These are phyloP conservation scores for Cuniculus paca DNA, from an alignment of 2,797 vertebrate species.

Conservation along the genomic window DNA sequence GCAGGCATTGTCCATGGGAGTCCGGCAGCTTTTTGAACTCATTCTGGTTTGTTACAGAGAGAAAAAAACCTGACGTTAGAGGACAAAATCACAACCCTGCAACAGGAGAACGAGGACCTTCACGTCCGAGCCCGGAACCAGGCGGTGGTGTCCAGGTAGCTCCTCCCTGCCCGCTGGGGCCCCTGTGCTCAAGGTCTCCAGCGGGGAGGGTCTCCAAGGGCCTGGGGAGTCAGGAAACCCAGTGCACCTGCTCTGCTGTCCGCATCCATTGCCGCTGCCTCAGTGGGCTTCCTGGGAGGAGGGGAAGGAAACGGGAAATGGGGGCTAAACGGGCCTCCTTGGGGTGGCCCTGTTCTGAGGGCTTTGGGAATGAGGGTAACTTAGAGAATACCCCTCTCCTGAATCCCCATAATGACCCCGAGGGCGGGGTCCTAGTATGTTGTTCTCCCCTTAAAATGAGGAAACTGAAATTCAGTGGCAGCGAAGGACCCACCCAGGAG, in stretches of 20 bases:
- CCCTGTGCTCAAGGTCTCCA: neutral
- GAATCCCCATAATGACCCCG: neutral
- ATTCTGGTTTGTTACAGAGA: conserved; percentile 85
- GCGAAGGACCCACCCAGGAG: neutral
- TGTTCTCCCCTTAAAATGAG: neutral
- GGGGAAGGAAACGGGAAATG: neutral
- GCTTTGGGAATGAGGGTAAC: neutral
- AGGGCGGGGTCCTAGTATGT: neutral
- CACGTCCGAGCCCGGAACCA: conserved; percentile 91
- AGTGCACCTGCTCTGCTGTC: neutral
- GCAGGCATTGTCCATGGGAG: accelerated
- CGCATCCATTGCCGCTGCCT: neutral
- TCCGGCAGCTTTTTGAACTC: neutral
- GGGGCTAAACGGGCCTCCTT: neutral
- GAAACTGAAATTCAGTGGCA: neutral
- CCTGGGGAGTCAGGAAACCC: neutral
- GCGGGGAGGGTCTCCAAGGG: neutral
- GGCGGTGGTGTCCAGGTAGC: conserved; percentile 87
- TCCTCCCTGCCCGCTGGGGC: neutral
- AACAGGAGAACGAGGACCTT: conserved; percentile 96
- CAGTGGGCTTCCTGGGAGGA: neutral
- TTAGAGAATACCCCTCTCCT: neutral
- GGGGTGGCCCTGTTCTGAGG: neutral
- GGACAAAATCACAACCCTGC: conserved; percentile 91
- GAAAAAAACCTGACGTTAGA: conserved; percentile 93